Conservation (phyloP, 2,888 invertebrate species). For the Amaurobius ferox region DNA sequence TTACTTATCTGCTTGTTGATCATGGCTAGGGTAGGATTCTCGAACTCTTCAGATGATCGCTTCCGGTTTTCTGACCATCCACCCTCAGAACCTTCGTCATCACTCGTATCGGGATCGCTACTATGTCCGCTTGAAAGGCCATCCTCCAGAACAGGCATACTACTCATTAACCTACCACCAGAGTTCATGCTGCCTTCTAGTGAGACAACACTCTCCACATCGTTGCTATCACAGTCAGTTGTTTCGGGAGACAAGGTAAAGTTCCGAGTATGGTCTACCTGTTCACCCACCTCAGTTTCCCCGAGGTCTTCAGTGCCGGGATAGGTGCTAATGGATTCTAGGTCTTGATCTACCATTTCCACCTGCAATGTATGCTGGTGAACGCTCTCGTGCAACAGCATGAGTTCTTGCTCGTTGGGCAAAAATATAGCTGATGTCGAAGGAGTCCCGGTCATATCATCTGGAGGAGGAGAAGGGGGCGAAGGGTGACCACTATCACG, state of each 20-base stretch:
- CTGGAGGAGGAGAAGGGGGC: not conserved
- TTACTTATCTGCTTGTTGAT: slow-evolving; percentile 84
- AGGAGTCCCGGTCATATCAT: not conserved
- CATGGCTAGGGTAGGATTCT: slow-evolving; percentile 78
- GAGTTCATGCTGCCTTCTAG: slow-evolving; percentile 77
- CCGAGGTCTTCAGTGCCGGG: slow-evolving; percentile 81
- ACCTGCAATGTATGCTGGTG: slow-evolving; percentile 73
- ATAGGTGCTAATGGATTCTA: slow-evolving; percentile 77
- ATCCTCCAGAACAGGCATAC: slow-evolving; percentile 94
- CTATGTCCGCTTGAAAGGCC: slow-evolving; percentile 95
- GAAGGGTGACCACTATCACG: slow-evolving; percentile 27
- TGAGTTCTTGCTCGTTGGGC: slow-evolving; percentile 71
- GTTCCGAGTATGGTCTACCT: slow-evolving; percentile 82
- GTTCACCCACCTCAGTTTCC: slow-evolving; percentile 79
- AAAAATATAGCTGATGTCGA: slow-evolving; percentile 39
- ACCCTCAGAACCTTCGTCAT: slow-evolving; percentile 67
- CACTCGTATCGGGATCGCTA: slow-evolving; percentile 86
- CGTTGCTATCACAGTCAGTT: slow-evolving; percentile 93
- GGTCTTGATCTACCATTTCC: slow-evolving; percentile 79
- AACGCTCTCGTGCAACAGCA: slow-evolving; percentile 73
- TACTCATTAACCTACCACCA: slow-evolving; percentile 77
- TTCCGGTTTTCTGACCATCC: slow-evolving; percentile 59
- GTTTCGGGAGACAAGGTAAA: slow-evolving; percentile 94
- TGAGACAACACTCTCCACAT: slow-evolving; percentile 90
- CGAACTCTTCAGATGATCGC: slow-evolving; percentile 39